Evolutionary conservation across 2,888 invertebrate genomes (phyloP), one percentile per base, ranked within the genome.

Genomic region (Lissonota sp.): DNA sequence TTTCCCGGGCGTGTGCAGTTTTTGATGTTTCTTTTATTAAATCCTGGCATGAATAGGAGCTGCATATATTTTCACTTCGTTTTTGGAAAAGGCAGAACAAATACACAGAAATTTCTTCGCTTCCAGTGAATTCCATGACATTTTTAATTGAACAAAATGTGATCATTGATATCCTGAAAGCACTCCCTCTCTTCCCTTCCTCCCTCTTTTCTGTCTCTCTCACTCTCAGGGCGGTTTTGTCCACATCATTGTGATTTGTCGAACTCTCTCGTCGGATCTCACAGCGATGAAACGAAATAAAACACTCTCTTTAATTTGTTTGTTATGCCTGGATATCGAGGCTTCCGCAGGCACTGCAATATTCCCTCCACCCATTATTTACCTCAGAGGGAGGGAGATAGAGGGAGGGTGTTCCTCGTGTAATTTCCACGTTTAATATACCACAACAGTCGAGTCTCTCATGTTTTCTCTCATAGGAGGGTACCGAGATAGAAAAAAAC

Each of bases 281-380:
- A 49, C 40, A 12, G 64, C 40, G 74, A 57, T 46, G 58, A n/a
- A 74, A 49, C 66, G 49, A 58, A 74, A 66, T 66, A 66, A 73
- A 63, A 44, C 72, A 73, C 46, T 10, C 74, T 66, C 66, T 66
- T 74, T 74, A 67, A 74, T 74, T 74, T 58, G 66, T 66, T 74
- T 49, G 74, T 64, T 74, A 51, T 51, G 55, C 42, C 55, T 26
- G 51, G 63, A 63, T 73, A 73, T 73, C 72, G 46, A 8, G 10
- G n/a, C 14, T 62, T 40, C 37, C 62, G 40, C 44, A 71, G 71
- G 49, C 51, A 37, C 6, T 55, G 44, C 55, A 55, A 55, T 26
- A n/a, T 46, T 37, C 44, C 10, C 57, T 49, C 10, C 10, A 8
- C 39, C 14, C 42, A 26, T 26, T 3, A 26, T 26, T 26, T 26